phyloP scores from a whole-genome alignment of 92 coral and sea anemone genomes.

The Epizoanthus illoricatus region DNA sequence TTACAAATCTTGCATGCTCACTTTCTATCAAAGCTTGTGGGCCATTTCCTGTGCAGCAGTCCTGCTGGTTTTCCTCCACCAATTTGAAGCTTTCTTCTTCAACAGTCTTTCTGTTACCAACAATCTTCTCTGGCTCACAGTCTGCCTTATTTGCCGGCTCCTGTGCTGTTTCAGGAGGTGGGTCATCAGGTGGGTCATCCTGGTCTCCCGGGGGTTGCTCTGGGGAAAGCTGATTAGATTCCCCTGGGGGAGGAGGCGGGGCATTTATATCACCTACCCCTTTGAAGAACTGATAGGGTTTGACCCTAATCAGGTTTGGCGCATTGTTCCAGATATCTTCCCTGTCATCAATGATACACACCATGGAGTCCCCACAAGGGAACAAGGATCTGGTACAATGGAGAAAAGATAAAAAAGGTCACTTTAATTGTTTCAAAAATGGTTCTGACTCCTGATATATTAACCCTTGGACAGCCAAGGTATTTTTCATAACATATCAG shows the following conservation, averaged over 20 bases:
- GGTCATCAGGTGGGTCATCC: constrained; percentile 31
- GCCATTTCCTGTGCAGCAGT: neutral
- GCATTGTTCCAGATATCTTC: constrained; percentile 98
- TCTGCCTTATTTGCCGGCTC: neutral
- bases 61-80: neutral
- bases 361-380: constrained; percentile 98
- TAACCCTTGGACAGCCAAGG: too few species aligned
- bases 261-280: constrained; percentile 99
- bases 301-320: constrained; percentile 83
- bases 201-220: constrained; percentile 32
- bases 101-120: neutral
- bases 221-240: constrained; percentile 45
- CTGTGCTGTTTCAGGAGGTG: constrained; percentile 5
- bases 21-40: neutral
- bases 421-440: neutral
- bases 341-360: constrained; percentile 97
- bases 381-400: constrained; percentile 71
- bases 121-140: neutral
- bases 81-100: neutral
- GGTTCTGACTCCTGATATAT: too few species aligned
- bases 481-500: too few species aligned
- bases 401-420: neutral
- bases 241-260: constrained; percentile 69
- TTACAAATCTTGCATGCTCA: neutral
- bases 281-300: constrained; percentile 92